phyloP scores from a whole-genome alignment of 2,797 vertebrate genomes.

The Ptychadena robeensis region DNA sequence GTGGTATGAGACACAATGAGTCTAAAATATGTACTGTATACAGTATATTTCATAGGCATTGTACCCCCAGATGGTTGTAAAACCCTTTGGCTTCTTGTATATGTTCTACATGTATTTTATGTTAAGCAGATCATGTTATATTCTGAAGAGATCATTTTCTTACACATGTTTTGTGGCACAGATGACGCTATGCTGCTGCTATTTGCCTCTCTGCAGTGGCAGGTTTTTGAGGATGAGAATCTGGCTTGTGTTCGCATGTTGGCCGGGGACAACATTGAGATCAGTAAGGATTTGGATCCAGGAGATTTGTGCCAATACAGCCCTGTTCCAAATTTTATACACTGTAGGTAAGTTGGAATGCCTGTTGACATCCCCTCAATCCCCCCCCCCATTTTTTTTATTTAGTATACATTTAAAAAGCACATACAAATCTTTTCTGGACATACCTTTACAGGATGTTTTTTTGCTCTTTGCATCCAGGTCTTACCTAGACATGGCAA shows the following conservation, averaged over 20 bases:
- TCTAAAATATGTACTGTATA: too few relatives aligned
- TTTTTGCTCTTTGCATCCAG: constrained; percentile 63
- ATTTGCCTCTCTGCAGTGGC: constrained; percentile 80
- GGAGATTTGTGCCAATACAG: constrained; percentile 74
- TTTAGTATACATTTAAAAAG: too few relatives aligned
- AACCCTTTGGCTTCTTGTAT: too few relatives aligned
- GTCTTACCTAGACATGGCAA: constrained; percentile 79
- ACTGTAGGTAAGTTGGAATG: constrained; percentile 70
- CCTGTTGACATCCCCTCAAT: too few relatives aligned
- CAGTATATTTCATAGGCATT: too few relatives aligned
- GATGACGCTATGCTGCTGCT: constrained; percentile 80
- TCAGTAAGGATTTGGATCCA: constrained; percentile 74
- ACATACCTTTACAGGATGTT: too few relatives aligned
- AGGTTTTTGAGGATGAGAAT: constrained; percentile 80
- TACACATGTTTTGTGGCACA: constrained; percentile 61
- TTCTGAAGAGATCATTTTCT: not conserved
- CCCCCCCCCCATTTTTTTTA: too few relatives aligned
- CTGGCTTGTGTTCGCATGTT: constrained; percentile 68
- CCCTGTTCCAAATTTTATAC: constrained; percentile 74
- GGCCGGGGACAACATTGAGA: constrained; percentile 78
- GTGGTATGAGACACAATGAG: too few relatives aligned
- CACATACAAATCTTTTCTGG: too few relatives aligned
- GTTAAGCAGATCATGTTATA: not conserved
- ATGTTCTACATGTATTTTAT: too few relatives aligned
- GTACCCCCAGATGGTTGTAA: too few relatives aligned